These are phyloP conservation scores for Pelobates cultripes DNA, from an alignment of 2,797 vertebrate species.

Conservation along the genomic window DNA sequence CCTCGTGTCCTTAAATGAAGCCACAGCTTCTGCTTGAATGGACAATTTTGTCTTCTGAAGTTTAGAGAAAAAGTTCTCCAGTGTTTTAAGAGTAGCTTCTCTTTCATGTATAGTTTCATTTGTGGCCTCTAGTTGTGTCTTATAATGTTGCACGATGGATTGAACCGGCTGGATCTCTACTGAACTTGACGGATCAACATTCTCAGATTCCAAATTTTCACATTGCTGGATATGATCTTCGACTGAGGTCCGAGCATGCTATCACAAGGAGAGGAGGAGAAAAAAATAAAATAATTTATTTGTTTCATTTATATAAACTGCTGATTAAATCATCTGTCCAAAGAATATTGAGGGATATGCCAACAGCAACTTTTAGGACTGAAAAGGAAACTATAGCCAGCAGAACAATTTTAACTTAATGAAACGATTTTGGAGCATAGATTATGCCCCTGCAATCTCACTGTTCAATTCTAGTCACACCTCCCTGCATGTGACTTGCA, in stretches of 20 bases:
- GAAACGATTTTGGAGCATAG: too few relatives aligned
- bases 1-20: slow-evolving; percentile 59
- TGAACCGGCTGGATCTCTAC: slow-evolving; percentile 74
- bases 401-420: too few relatives aligned
- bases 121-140: slow-evolving; percentile 78
- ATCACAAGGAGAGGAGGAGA: slow-evolving; percentile 43
- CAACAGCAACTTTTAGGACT: too few relatives aligned
- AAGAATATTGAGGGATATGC: too few relatives aligned
- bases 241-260: slow-evolving; percentile 66
- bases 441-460: too few relatives aligned
- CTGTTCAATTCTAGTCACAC: too few relatives aligned
- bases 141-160: slow-evolving; percentile 76
- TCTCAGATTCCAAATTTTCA: slow-evolving; percentile 69
- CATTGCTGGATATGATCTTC: slow-evolving; percentile 77
- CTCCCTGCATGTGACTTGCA: too few relatives aligned
- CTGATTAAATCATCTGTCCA: too few relatives aligned
- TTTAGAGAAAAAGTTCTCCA: slow-evolving; percentile 84
- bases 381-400: too few relatives aligned
- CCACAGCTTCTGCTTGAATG: slow-evolving; percentile 59
- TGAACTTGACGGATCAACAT: slow-evolving; percentile 71
- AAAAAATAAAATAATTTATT: background rate
- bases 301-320: too few relatives aligned
- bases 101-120: slow-evolving; percentile 76
- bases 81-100: slow-evolving; percentile 75
- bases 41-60: slow-evolving; percentile 75